Conservation (phyloP, 2,888 invertebrate genomes). For the Maniola hyperantus region DNA sequence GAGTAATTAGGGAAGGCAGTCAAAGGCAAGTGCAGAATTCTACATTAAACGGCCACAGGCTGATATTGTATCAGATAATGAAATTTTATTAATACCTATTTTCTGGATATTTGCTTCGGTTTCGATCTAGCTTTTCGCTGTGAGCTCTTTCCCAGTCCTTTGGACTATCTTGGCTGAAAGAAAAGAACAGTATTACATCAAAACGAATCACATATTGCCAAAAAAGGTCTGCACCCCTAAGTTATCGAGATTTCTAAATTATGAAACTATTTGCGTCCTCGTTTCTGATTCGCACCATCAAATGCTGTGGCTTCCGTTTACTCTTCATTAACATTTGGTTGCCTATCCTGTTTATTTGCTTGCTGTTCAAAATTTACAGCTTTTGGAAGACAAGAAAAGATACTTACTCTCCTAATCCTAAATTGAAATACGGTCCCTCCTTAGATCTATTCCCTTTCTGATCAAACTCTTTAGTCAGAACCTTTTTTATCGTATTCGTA, state of each 20-base stretch:
- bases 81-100: slow-evolving; percentile 36
- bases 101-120: slow-evolving; percentile 49
- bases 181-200: not conserved
- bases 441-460: slow-evolving; percentile 48
- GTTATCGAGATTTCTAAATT: too few relatives aligned
- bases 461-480: slow-evolving; percentile 60
- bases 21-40: too few relatives aligned
- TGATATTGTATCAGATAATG: too few relatives aligned
- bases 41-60: too few relatives aligned
- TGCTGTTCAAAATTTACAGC: too few relatives aligned
- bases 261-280: too few relatives aligned
- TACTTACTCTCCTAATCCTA: slow-evolving; percentile 68
- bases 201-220: not conserved
- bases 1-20: not conserved
- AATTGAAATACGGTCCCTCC: slow-evolving; percentile 56
- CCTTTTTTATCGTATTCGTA: slow-evolving; percentile 66
- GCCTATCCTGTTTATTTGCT: too few relatives aligned
- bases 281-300: not conserved
- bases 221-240: too few relatives aligned
- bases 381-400: not conserved
- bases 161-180: slow-evolving; percentile 52
- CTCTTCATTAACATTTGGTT: too few relatives aligned
- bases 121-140: slow-evolving; percentile 61
- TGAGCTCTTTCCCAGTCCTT: slow-evolving; percentile 63
- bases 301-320: not conserved